A percentile compares a stretch with the other conserved stretches of the same genome.
Conservation (phyloP, 2,888 invertebrate species). For the Mongoloraphidia duomilia region DNA sequence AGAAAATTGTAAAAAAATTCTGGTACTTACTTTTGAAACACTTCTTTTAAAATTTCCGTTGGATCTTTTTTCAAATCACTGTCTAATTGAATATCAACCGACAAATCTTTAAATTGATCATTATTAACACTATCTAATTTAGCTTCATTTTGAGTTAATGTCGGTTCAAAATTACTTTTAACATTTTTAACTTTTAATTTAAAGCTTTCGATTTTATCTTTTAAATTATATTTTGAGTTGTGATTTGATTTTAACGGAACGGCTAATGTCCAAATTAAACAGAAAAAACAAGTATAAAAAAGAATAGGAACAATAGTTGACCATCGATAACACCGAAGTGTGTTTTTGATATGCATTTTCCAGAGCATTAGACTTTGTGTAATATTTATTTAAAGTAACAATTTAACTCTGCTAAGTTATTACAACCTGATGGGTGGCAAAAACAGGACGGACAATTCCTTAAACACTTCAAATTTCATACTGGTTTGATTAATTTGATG, state of each 20-base stretch:
- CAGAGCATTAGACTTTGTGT: background rate
- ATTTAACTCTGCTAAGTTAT: no score
- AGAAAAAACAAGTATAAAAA: constrained; percentile 38
- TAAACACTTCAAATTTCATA: no score
- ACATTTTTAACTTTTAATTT: background rate
- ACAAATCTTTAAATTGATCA: constrained; percentile 35
- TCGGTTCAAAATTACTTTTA: background rate
- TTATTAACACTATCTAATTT: constrained; percentile 14
- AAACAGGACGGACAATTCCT: no score
- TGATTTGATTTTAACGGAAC: constrained; percentile 27
- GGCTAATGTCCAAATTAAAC: constrained; percentile 35
- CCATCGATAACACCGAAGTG: constrained; percentile 29
- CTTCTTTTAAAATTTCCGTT: constrained; percentile 25
- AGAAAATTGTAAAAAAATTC: background rate
- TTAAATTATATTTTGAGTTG: constrained; percentile 17
- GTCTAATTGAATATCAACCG: constrained; percentile 25
- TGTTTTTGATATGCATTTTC: background rate
- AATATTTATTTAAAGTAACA: background rate
- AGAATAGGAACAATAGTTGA: constrained; percentile 38
- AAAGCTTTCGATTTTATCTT: constrained; percentile 1
- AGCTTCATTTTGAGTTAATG: constrained; percentile 5
- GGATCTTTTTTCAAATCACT: constrained; percentile 25
- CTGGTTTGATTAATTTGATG: no score
- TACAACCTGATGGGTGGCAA: no score
- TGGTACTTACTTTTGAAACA: constrained; percentile 27